A percentile compares a stretch with the other conserved stretches of the same genome.
Conservation (phyloP, 2,113 vertebrate genomes). For the Ardeotis arabs region DNA sequence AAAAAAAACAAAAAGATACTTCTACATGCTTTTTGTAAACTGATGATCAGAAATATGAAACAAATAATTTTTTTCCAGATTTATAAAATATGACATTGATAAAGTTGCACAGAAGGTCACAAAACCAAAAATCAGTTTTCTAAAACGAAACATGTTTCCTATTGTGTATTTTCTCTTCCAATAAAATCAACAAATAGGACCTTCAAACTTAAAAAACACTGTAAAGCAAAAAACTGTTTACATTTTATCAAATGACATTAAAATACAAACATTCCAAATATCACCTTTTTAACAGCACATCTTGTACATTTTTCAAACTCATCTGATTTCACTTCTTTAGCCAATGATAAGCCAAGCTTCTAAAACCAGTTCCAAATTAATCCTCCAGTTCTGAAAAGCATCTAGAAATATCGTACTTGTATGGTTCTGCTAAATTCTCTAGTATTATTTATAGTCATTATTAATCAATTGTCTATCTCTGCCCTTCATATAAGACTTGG, state of each 20-base stretch:
- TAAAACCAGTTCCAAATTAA: neutral
- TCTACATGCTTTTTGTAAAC: neutral
- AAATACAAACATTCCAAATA: neutral
- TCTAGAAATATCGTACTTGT: neutral
- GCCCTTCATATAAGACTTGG: neutral
- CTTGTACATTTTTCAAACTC: neutral
- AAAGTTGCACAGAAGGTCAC: neutral
- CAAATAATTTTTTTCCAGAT: neutral
- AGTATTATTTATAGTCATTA: neutral
- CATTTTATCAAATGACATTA: neutral
- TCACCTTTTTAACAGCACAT: neutral
- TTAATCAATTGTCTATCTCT: neutral
- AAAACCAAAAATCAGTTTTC: neutral
- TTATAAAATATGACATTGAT: neutral
- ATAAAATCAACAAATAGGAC: neutral
- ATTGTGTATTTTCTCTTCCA: neutral
- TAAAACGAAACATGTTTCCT: neutral
- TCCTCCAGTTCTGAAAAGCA: neutral
- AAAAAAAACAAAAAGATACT: neutral
- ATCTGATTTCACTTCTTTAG: neutral
- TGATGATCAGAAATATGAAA: neutral
- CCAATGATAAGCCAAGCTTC: neutral
- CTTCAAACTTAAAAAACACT: neutral
- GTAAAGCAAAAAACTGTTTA: neutral
- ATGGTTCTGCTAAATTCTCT: neutral